Base-by-base conservation (phyloP, 2,797 vertebrate genomes). In the Sebastolobus altivelis region DNA sequence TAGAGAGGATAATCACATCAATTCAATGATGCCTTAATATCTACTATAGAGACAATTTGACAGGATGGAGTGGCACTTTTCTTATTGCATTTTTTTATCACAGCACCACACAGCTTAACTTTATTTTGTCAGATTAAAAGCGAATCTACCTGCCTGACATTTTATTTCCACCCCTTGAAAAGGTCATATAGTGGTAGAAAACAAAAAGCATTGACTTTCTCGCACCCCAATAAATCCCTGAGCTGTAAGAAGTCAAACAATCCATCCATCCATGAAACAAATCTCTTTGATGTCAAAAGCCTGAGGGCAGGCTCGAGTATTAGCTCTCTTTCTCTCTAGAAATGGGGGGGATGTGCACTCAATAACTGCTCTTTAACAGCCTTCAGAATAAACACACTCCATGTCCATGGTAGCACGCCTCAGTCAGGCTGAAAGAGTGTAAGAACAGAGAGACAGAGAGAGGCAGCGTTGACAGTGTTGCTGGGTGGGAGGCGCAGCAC, bases 401-500 rank as follows among this genome's bases (percentile, higher is more conserved):
- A 3, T 69, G 71, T 38, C 80, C 55, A 27, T 33, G 54, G 67
- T 59, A 22, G 54, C 59, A 69, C 20, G 54, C 59, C 69, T 82
- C 46, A 4, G 73, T 29, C 73, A 72, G 72, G 63, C 82, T 82
- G 83, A 55, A 43, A 38, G 70, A 81, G 76, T 82, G 89, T 85
- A 84, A 86, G 87, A 82, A 69, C 55, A 82, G 70, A 86, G 74
- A 6, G 40, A 43, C 6, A 72, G 72, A 46, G 66, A 80, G 79
- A 69, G 70, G 77, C 69, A 83, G 80, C 65, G 60, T 18, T 88
- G 84, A 90, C 83, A 85, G 86, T 76, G 82, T 77, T 79, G 82
- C 80, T 91, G 83, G 83, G 75, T 92, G 90, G 90, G 88, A 92
- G 84, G 92, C 68, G 90, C 88, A 87, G 83, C 74, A 65, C 87